These are phyloP conservation scores for Philypnodon macrostomus DNA, from an alignment of 2,797 vertebrate species.

Conservation along the genomic window DNA sequence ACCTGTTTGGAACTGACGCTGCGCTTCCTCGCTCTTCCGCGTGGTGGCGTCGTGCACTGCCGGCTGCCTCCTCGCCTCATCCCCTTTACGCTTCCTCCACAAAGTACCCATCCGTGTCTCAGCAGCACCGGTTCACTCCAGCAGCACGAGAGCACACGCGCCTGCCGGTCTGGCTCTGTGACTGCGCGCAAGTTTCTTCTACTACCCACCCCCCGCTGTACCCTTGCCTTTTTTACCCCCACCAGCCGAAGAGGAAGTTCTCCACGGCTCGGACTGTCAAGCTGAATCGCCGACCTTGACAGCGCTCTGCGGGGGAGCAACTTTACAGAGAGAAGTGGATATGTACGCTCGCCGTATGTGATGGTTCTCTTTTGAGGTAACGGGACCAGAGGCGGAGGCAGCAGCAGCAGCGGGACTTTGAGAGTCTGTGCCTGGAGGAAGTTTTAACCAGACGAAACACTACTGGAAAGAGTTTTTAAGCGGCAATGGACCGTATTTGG, in stretches of 20 bases:
- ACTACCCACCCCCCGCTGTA: constrained; percentile 12
- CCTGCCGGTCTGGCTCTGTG: constrained; percentile 52
- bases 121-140: constrained; percentile 5
- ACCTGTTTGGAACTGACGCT: constrained; percentile 7
- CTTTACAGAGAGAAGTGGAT: constrained; percentile 27
- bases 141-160: constrained; percentile 34
- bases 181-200: constrained; percentile 27
- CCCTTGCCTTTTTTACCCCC: constrained; percentile 27
- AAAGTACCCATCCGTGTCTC: constrained; percentile 57
- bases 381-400: constrained; percentile 9
- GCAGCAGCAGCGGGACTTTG: constrained; percentile 25
- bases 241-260: not conserved
- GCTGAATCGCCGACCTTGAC: constrained; percentile 55
- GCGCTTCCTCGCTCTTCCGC: constrained; percentile 64
- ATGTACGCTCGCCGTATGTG: constrained; percentile 17
- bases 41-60: constrained; percentile 74
- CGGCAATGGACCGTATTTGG: not conserved
- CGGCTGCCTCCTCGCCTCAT: constrained; percentile 21
- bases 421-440: constrained; percentile 7
- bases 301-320: constrained; percentile 43
- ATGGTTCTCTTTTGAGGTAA: constrained; percentile 13
- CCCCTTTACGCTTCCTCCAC: constrained; percentile 48
- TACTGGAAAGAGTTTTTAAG: constrained; percentile 1
- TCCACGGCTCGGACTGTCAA: constrained; percentile 23
- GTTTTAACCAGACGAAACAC: not conserved